A percentile compares a stretch with the other conserved stretches of the same genome.
These are phyloP conservation scores for Epicampocera succincta DNA, from an alignment of 2,888 invertebrate genomes.

Conservation along the genomic window DNA sequence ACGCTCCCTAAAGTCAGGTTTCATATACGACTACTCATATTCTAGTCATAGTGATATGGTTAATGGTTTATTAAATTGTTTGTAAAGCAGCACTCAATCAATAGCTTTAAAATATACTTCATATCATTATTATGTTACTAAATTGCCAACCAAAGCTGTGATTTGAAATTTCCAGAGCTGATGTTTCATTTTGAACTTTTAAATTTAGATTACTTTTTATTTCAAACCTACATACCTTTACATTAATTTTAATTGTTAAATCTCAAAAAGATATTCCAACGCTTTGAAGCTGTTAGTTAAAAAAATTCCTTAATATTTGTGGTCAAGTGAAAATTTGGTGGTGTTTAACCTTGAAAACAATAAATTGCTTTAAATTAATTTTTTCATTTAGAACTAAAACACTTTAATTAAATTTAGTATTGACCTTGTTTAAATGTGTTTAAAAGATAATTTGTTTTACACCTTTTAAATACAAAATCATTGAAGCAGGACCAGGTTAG, in stretches of 20 bases:
- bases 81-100: too few relatives aligned
- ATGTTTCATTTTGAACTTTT: conserved; percentile 2
- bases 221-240: conserved; percentile 37
- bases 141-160: neutral
- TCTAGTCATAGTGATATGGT: too few relatives aligned
- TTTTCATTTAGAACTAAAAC: conserved; percentile 30
- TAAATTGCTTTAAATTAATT: conserved; percentile 4
- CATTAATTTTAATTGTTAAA: conserved; percentile 9
- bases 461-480: conserved; percentile 59
- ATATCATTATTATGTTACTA: too few relatives aligned
- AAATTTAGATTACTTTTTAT: conserved; percentile 1
- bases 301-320: conserved; percentile 50
- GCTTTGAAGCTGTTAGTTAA: neutral
- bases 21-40: too few relatives aligned
- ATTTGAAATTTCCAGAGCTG: too few relatives aligned
- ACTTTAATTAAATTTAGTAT: conserved; percentile 49
- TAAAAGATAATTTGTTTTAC: conserved; percentile 48
- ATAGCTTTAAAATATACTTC: neutral
- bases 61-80: too few relatives aligned
- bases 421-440: conserved; percentile 60
- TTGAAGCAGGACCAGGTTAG: conserved; percentile 61
- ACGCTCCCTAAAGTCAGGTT: too few relatives aligned
- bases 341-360: conserved; percentile 52
- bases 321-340: conserved; percentile 62
- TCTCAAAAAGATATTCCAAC: conserved; percentile 11